These are phyloP conservation scores for Tragelaphus scriptus DNA, from an alignment of 2,113 vertebrate species.

Conservation along the genomic window DNA sequence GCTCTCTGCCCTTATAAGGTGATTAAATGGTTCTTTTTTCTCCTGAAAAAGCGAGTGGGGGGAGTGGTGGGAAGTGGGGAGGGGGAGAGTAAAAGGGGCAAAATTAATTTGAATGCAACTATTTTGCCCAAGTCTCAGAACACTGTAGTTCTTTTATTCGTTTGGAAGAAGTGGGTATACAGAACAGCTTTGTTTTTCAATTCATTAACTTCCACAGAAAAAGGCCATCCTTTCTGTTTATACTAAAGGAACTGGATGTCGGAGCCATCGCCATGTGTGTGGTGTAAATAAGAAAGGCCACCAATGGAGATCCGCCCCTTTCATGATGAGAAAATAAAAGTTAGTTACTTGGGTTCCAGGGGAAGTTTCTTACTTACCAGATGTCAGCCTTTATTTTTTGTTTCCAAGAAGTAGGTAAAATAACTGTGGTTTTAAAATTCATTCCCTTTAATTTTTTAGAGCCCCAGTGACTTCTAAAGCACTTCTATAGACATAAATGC, in stretches of 20 bases:
- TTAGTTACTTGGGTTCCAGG: constrained; percentile 75
- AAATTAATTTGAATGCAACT: constrained; percentile 67
- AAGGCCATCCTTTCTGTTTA: constrained; percentile 81
- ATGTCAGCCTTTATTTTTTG: constrained; percentile 69
- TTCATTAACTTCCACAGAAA: constrained; percentile 76
- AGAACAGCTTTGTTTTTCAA: constrained; percentile 74
- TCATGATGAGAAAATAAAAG: constrained; percentile 79
- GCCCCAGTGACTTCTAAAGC: constrained; percentile 62
- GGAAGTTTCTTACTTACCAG: constrained; percentile 77
- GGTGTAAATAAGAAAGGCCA: constrained; percentile 81
- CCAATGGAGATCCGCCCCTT: constrained; percentile 78
- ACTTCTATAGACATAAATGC: constrained; percentile 52
- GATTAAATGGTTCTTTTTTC: constrained; percentile 69
- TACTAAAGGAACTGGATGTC: constrained; percentile 78
- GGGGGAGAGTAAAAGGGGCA: constrained; percentile 39
- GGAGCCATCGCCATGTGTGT: constrained; percentile 78
- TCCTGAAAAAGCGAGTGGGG: not conserved
- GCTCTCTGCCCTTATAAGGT: constrained; percentile 69
- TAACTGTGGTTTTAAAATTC: constrained; percentile 69
- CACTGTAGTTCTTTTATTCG: constrained; percentile 63
- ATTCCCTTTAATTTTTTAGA: constrained; percentile 63
- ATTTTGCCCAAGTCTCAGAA: constrained; percentile 50
- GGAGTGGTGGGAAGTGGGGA: constrained; percentile 11
- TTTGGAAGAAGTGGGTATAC: constrained; percentile 68
- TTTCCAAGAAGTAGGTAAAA: constrained; percentile 75